A percentile compares a stretch with the other conserved stretches of the same genome.
Evolutionary conservation across 2,888 invertebrate species (phyloP).

Genomic region (Xanthostigma xanthostigma): DNA sequence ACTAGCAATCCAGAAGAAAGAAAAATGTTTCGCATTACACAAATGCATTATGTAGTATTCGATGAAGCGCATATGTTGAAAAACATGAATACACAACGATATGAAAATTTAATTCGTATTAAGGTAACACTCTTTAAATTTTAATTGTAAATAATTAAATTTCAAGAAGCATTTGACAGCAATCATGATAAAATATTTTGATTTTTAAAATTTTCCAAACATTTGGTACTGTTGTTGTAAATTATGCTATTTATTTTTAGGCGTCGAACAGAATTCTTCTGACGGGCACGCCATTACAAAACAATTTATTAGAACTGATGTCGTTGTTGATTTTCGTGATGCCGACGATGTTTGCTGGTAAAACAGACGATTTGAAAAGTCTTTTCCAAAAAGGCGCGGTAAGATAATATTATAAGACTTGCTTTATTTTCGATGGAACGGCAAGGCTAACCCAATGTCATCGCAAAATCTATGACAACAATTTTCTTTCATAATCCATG

Average conservation of each 20-base stretch:
- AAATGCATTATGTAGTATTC: constrained; percentile 84
- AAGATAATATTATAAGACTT: constrained; percentile 18
- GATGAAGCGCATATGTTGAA: constrained; percentile 98
- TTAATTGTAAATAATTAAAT: neutral
- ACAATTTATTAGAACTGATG: constrained; percentile 90
- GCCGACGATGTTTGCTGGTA: constrained; percentile 85
- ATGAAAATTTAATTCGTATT: constrained; percentile 74
- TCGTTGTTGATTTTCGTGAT: constrained; percentile 90
- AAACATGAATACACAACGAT: constrained; percentile 88
- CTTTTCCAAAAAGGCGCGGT: constrained; percentile 67
- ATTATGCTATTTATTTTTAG: constrained; percentile 28
- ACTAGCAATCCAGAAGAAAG: constrained; percentile 78
- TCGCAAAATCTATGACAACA: too few species aligned
- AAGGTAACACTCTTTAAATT: constrained; percentile 26
- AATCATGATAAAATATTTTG: constrained; percentile 4
- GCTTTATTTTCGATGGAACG: constrained; percentile 13
- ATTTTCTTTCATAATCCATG: too few species aligned
- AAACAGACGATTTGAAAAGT: constrained; percentile 73
- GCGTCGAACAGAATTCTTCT: constrained; percentile 74
- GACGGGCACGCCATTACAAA: constrained; percentile 93
- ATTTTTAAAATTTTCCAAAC: constrained; percentile 3
- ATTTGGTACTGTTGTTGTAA: neutral
- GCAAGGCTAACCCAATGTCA: too few species aligned
- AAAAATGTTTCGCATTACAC: constrained; percentile 77
- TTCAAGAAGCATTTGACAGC: neutral